Evolutionary conservation across 2,797 vertebrate genomes (phyloP).

Genomic region (Enteromius unitaeniatus): DNA sequence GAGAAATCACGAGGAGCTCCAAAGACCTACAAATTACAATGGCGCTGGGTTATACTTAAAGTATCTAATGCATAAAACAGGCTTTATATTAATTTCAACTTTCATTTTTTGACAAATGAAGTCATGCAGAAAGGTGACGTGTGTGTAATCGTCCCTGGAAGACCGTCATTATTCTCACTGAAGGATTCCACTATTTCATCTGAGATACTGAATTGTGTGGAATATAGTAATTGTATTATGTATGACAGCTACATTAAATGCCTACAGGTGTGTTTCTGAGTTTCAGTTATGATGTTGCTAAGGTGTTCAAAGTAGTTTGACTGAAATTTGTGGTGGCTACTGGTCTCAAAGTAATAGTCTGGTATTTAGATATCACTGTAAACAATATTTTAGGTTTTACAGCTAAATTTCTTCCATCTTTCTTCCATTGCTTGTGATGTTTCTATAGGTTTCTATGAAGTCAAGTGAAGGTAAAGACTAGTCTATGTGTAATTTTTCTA

Average conservation of each 20-base stretch:
- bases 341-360: neutral
- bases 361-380: neutral
- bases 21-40: constrained; percentile 39
- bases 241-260: constrained; percentile 14
- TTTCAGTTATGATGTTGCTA: neutral
- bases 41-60: constrained; percentile 27
- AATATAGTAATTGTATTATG: neutral
- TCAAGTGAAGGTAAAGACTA: no score
- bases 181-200: constrained; percentile 23
- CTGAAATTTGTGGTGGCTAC: neutral
- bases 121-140: constrained; percentile 25
- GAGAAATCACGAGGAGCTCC: constrained; percentile 47
- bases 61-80: constrained; percentile 41
- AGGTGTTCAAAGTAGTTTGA: neutral
- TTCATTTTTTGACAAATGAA: constrained; percentile 31
- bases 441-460: no score
- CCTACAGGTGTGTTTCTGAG: constrained; percentile 8
- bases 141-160: constrained; percentile 23
- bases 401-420: no score
- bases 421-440: no score
- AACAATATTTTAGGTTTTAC: no score
- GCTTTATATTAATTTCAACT: constrained; percentile 25
- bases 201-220: neutral
- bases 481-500: no score
- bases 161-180: neutral